Percentiles rank a stretch among this genome's conserved stretches.
Evolutionary conservation across 2,113 vertebrate species (phyloP).

Genomic region (Scomber scombrus): DNA sequence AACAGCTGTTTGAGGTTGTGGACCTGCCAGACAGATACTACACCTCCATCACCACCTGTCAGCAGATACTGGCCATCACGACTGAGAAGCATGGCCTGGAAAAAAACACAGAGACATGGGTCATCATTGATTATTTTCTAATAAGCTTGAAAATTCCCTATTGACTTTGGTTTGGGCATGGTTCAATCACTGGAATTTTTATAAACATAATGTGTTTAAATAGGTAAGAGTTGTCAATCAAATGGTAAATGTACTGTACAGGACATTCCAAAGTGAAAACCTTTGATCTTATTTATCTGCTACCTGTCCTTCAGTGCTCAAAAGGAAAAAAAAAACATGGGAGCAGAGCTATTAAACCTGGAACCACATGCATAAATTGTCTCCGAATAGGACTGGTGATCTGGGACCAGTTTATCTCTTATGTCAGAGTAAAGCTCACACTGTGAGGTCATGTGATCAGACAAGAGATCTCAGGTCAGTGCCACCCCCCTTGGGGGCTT

Average conservation of each 20-base stretch:
- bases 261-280: not conserved
- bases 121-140: not conserved
- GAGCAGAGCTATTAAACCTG: slow-evolving; percentile 28
- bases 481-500: slow-evolving; percentile 37
- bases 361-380: slow-evolving; percentile 48
- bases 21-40: slow-evolving; percentile 93
- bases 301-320: slow-evolving; percentile 7
- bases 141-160: not conserved
- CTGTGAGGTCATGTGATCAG: slow-evolving; percentile 42
- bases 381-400: slow-evolving; percentile 32
- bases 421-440: slow-evolving; percentile 56
- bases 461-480: slow-evolving; percentile 48
- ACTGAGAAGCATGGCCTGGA: slow-evolving; percentile 94
- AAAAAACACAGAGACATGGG: not conserved
- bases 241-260: not conserved
- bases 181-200: not conserved
- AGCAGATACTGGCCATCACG: slow-evolving; percentile 97
- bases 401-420: slow-evolving; percentile 53
- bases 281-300: slow-evolving; percentile 14
- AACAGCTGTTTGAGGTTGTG: slow-evolving; percentile 93
- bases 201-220: too few relatives aligned
- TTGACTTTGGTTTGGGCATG: not conserved
- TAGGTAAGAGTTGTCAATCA: too few relatives aligned
- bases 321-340: not conserved
- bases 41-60: slow-evolving; percentile 92